Conservation (phyloP, 2,113 vertebrate species). For the Pedetes capensis region DNA sequence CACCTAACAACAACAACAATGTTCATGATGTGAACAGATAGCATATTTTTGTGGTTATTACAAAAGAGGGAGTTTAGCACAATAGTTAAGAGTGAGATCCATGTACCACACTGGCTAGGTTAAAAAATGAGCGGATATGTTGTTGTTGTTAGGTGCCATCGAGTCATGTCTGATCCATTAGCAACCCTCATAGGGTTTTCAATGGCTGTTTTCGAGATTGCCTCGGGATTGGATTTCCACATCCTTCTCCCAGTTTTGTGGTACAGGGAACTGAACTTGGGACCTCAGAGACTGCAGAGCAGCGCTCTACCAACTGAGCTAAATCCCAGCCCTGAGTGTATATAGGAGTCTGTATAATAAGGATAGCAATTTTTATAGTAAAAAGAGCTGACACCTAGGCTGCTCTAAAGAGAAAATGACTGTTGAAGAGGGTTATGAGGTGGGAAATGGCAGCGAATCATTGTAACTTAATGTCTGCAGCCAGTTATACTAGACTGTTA, state of each 20-base stretch:
- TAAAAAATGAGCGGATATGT: not conserved
- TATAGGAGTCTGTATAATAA: not conserved
- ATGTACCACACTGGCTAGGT: not conserved
- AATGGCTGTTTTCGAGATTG: too few species aligned
- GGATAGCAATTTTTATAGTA: not conserved
- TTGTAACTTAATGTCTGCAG: not conserved
- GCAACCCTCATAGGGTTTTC: too few species aligned
- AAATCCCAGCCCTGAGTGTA: too few species aligned
- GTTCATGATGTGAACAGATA: not conserved
- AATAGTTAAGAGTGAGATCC: not conserved
- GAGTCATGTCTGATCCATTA: too few species aligned
- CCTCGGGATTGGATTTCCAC: too few species aligned
- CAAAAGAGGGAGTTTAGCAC: not conserved
- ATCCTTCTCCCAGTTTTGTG: too few species aligned
- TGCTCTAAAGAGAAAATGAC: not conserved
- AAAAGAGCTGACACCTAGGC: not conserved
- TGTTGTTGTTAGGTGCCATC: too few species aligned
- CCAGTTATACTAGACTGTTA: not conserved
- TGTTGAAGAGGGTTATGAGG: not conserved
- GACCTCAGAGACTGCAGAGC: too few species aligned
- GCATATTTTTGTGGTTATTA: too few species aligned
- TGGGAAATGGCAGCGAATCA: not conserved
- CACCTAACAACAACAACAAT: too few species aligned
- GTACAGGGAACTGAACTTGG: too few species aligned
- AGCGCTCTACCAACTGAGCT: too few species aligned